These are phyloP conservation scores for Dolichomitus sp. DNA, from an alignment of 2,888 invertebrate genomes.

Conservation along the genomic window DNA sequence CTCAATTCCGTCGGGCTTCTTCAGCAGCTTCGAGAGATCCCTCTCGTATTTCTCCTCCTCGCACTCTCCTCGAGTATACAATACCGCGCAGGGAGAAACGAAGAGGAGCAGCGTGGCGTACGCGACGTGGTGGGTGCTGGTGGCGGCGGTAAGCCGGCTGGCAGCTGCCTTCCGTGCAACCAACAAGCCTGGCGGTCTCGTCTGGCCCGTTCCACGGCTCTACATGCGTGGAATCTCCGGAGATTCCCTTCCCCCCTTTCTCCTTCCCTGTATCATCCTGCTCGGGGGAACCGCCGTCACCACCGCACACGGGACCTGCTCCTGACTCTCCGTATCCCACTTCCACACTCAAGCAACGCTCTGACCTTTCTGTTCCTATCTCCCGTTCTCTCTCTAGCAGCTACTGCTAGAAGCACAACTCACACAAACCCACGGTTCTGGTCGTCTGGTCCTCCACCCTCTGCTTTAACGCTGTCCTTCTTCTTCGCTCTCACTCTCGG, in stretches of 20 bases:
- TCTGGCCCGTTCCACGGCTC: conserved; percentile 78
- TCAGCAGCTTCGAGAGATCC: conserved; percentile 65
- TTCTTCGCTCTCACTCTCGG: conserved; percentile 34
- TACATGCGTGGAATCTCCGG: conserved; percentile 83
- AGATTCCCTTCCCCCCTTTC: conserved; percentile 77
- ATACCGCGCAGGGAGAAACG: conserved; percentile 55
- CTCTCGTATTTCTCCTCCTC: conserved; percentile 60
- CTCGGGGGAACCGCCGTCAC: conserved; percentile 69
- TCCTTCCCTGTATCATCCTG: conserved; percentile 63
- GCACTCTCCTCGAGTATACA: conserved; percentile 59
- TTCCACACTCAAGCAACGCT: conserved; percentile 48
- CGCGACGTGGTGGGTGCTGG: conserved; percentile 66
- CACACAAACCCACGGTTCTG: conserved; percentile 67
- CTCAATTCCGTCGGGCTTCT: conserved; percentile 67
- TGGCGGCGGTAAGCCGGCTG: conserved; percentile 82
- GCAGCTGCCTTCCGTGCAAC: conserved; percentile 85
- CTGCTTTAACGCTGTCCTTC: conserved; percentile 52
- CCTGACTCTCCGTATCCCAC: conserved; percentile 59
- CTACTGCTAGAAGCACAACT: conserved; percentile 67
- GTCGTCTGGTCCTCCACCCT: conserved; percentile 59
- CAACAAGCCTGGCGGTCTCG: conserved; percentile 81
- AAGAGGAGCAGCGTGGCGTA: conserved; percentile 50
- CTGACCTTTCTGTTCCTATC: conserved; percentile 59
- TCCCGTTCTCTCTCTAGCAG: conserved; percentile 50
- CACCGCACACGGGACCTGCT: conserved; percentile 69